phyloP scores from a whole-genome alignment of 1,140 invertebrate genomes.

The Lerema accius region DNA sequence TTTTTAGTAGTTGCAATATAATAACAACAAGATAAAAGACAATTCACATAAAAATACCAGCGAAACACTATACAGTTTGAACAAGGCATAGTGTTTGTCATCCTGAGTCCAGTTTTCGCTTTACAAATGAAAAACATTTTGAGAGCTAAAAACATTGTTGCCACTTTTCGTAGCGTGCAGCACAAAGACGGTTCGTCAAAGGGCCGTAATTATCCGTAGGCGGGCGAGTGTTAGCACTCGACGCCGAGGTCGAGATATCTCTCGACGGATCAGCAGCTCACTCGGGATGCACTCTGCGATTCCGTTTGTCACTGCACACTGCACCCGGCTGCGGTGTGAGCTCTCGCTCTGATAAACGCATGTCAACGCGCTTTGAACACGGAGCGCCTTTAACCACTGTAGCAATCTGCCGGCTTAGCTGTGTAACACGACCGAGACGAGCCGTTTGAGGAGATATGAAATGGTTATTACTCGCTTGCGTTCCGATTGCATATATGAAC shows the following conservation, averaged over 20 bases:
- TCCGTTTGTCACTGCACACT: slow-evolving; percentile 80
- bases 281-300: slow-evolving; percentile 77
- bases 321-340: slow-evolving; percentile 67
- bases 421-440: slow-evolving; percentile 30
- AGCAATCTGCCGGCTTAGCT: slow-evolving; percentile 46
- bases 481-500: slow-evolving; percentile 28
- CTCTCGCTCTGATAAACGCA: slow-evolving; percentile 76
- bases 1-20: not conserved
- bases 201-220: slow-evolving; percentile 74
- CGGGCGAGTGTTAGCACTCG: slow-evolving; percentile 70
- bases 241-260: slow-evolving; percentile 77
- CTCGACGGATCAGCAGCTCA: slow-evolving; percentile 76
- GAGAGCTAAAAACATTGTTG: slow-evolving; percentile 50
- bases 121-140: slow-evolving; percentile 28
- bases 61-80: not conserved
- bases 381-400: slow-evolving; percentile 57
- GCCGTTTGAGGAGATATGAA: slow-evolving; percentile 28
- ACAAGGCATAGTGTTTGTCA: slow-evolving; percentile 9
- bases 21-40: slow-evolving; percentile 12
- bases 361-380: slow-evolving; percentile 74
- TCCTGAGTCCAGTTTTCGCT: slow-evolving; percentile 11
- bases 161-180: slow-evolving; percentile 47
- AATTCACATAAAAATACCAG: slow-evolving; percentile 12
- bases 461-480: slow-evolving; percentile 31
- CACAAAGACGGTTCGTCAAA: slow-evolving; percentile 70